phyloP scores from a whole-genome alignment of 2,113 vertebrate species.

The Gasterosteus nipponicus region DNA sequence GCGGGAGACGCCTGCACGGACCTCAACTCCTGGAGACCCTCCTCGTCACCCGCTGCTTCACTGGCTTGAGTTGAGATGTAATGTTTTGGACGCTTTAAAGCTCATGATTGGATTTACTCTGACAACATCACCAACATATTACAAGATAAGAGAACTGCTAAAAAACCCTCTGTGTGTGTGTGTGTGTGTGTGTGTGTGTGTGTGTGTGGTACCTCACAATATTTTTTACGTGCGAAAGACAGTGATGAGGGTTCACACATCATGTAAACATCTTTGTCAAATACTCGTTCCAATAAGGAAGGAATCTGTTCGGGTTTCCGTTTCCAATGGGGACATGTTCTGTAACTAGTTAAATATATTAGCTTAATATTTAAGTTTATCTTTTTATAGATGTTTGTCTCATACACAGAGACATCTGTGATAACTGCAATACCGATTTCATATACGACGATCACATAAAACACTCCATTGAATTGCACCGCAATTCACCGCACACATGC shows the following conservation, averaged over 20 bases:
- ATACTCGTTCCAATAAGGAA: slow-evolving; percentile 28
- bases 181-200: no score
- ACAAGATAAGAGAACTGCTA: neutral
- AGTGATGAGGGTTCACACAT: slow-evolving; percentile 30
- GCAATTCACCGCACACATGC: slow-evolving; percentile 14
- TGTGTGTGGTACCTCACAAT: slow-evolving; percentile 47
- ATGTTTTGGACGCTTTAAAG: slow-evolving; percentile 8
- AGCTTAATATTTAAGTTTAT: slow-evolving; percentile 80
- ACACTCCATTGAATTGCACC: slow-evolving; percentile 35
- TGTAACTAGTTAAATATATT: slow-evolving; percentile 63
- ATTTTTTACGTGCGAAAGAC: slow-evolving; percentile 17
- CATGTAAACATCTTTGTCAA: slow-evolving; percentile 40
- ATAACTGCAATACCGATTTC: slow-evolving; percentile 43
- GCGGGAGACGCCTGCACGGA: slow-evolving; percentile 16
- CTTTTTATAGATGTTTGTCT: slow-evolving; percentile 66
- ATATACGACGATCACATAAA: slow-evolving; percentile 43
- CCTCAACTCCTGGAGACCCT: slow-evolving; percentile 21
- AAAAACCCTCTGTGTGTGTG: neutral
- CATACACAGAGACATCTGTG: slow-evolving; percentile 59
- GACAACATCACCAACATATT: neutral
- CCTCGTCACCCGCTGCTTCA: slow-evolving; percentile 3
- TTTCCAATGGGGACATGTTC: slow-evolving; percentile 58
- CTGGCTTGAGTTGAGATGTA: slow-evolving; percentile 17
- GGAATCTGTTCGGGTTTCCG: slow-evolving; percentile 51
- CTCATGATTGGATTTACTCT: slow-evolving; percentile 15